A percentile compares a stretch with the other conserved stretches of the same genome.
Conservation (phyloP, 2,797 vertebrate species). For the Semaprochilodus insignis region DNA sequence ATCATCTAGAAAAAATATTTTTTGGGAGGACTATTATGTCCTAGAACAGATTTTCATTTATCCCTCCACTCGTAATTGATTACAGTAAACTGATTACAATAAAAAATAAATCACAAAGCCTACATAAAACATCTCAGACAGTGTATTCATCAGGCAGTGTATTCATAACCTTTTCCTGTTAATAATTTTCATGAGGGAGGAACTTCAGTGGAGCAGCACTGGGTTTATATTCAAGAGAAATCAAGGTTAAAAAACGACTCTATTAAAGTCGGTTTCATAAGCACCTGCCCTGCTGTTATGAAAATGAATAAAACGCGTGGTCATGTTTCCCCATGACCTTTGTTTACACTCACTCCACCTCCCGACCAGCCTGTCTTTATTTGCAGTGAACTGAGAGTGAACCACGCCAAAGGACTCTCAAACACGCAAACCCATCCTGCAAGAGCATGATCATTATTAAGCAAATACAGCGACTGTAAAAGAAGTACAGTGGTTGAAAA, state of each 20-base stretch:
- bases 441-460: neutral
- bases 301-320: neutral
- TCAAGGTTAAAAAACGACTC: neutral
- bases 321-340: neutral
- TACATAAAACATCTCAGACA: no score
- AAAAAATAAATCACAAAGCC: no score
- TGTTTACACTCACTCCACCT: constrained; percentile 4
- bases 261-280: neutral
- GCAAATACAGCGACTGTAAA: neutral
- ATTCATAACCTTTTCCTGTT: no score
- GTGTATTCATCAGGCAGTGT: no score
- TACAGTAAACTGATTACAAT: no score
- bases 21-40: no score
- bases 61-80: no score
- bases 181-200: no score
- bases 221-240: neutral
- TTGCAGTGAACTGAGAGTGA: neutral
- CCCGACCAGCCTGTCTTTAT: neutral
- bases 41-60: no score
- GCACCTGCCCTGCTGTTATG: neutral
- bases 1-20: no score
- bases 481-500: no score
- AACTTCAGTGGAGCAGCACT: no score
- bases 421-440: neutral
- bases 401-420: neutral